Percentiles rank a stretch among this genome's conserved stretches.
Conservation (phyloP, 92 coral and sea anemone genomes). For the Zoanthus sociatus region DNA sequence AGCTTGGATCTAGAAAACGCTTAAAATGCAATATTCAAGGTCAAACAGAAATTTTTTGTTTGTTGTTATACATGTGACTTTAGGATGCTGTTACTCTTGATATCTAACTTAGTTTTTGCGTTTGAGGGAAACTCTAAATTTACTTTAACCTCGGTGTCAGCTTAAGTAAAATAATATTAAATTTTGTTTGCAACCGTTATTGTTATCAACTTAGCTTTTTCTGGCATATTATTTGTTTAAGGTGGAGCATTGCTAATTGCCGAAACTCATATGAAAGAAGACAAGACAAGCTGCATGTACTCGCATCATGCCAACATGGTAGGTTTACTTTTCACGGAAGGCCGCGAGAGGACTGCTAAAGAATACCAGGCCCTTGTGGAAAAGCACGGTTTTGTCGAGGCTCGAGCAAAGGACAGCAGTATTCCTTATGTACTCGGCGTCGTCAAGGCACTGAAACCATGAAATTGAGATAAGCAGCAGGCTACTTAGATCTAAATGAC, state of each 20-base stretch:
- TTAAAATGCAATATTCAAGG: too few relatives aligned
- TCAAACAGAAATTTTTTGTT: too few relatives aligned
- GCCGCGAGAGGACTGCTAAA: conserved; percentile 45
- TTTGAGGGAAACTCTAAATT: too few relatives aligned
- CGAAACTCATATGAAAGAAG: conserved; percentile 34
- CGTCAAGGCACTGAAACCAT: conserved; percentile 36
- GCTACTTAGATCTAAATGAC: background rate
- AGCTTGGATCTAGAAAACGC: too few relatives aligned
- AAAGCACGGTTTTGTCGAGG: conserved; percentile 36
- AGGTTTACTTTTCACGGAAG: conserved; percentile 38
- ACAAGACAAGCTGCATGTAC: conserved; percentile 30
- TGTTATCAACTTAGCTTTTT: background rate
- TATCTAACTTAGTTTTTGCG: too few relatives aligned
- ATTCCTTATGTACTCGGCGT: conserved; percentile 29
- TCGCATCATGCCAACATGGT: conserved; percentile 46
- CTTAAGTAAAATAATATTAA: too few relatives aligned
- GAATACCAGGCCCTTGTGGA: conserved; percentile 34
- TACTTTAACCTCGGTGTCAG: too few relatives aligned
- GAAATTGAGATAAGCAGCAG: background rate
- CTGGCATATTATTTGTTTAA: background rate
- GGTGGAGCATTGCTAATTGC: conserved; percentile 42
- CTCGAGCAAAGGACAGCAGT: conserved; percentile 29
- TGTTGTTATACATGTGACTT: too few relatives aligned
- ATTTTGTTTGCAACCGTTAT: background rate
- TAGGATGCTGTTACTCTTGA: too few relatives aligned